Evolutionary conservation across 1,140 invertebrate species (phyloP).

Genomic region (Globodera ellingtonae): DNA sequence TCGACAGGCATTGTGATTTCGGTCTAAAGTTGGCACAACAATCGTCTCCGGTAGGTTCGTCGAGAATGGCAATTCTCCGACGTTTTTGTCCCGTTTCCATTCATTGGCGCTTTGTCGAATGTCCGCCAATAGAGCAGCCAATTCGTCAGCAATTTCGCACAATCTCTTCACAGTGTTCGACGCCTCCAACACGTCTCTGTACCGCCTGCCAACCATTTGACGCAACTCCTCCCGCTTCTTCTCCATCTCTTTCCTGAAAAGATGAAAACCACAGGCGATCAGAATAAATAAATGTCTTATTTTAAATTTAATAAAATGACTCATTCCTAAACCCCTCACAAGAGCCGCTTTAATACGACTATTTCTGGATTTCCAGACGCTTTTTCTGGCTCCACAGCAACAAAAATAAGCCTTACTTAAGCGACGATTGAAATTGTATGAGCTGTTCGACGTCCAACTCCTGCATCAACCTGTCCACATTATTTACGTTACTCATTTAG

Average conservation of each 20-base stretch:
- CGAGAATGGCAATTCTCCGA: not conserved
- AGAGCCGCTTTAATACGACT: no score
- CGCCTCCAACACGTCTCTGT: slow-evolving; percentile 66
- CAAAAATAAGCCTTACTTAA: slow-evolving; percentile 19
- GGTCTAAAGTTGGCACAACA: not conserved
- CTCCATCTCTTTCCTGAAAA: slow-evolving; percentile 56
- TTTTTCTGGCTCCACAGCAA: not conserved
- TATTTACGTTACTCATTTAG: slow-evolving; percentile 36
- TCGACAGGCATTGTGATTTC: not conserved
- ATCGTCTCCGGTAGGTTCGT: not conserved
- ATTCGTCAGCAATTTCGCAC: slow-evolving; percentile 41
- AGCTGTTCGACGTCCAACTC: slow-evolving; percentile 63
- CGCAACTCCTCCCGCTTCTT: slow-evolving; percentile 69
- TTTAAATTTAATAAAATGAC: slow-evolving; percentile 32
- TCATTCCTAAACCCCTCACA: not conserved
- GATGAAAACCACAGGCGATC: no score
- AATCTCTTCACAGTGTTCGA: slow-evolving; percentile 61
- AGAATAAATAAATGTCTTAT: no score
- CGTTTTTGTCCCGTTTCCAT: not conserved
- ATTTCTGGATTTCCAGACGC: no score
- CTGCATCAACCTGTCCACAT: slow-evolving; percentile 60
- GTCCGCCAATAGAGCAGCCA: slow-evolving; percentile 28
- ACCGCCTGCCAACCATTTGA: slow-evolving; percentile 66
- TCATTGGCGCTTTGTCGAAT: slow-evolving; percentile 7
- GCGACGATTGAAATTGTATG: slow-evolving; percentile 48